A percentile compares a stretch with the other conserved stretches of the same genome.
These are phyloP conservation scores for Hemibagrus guttatus DNA, from an alignment of 2,797 vertebrate genomes.

Conservation along the genomic window DNA sequence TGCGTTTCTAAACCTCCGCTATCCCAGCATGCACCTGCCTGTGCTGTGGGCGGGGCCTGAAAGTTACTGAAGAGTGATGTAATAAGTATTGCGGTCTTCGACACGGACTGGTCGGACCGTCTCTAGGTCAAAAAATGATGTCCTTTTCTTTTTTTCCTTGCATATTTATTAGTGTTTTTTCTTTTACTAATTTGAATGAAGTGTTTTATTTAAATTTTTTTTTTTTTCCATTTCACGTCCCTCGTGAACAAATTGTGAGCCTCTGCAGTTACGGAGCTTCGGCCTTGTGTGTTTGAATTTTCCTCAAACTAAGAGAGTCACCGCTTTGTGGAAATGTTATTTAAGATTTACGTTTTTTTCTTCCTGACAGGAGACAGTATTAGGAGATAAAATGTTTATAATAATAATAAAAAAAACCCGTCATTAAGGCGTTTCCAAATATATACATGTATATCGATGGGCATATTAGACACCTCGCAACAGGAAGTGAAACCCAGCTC, in stretches of 20 bases:
- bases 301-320: not conserved
- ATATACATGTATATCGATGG: too few relatives aligned
- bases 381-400: not conserved
- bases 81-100: not conserved
- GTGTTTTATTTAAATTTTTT: conserved; percentile 6
- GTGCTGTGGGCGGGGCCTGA: not conserved
- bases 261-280: too few relatives aligned
- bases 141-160: not conserved
- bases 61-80: not conserved
- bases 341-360: not conserved
- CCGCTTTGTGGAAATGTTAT: not conserved
- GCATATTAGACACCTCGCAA: not conserved
- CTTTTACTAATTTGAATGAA: conserved; percentile 25
- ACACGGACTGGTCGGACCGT: not conserved
- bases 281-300: not conserved
- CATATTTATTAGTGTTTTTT: conserved; percentile 39
- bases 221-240: conserved; percentile 2
- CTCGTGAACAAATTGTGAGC: conserved; percentile 17
- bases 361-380: not conserved
- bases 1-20: conserved; percentile 54
- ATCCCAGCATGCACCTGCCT: conserved; percentile 57
- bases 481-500: not conserved
- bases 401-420: too few relatives aligned
- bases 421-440: not conserved
- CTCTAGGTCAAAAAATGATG: not conserved